Conservation (phyloP, 2,888 invertebrate species). For the Leptopterna dolabrata region DNA sequence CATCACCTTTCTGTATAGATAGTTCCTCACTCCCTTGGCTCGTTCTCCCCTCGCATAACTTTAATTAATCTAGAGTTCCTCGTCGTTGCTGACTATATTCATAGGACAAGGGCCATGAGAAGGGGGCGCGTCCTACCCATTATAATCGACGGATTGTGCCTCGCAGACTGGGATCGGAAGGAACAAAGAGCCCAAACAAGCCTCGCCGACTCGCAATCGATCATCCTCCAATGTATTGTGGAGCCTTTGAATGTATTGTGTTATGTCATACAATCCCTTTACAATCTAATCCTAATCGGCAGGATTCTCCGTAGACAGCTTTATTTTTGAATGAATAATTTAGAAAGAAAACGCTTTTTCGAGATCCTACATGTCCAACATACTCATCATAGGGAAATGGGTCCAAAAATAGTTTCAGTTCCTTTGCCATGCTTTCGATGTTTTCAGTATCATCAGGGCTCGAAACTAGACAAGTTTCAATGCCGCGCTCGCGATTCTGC, state of each 20-base stretch:
- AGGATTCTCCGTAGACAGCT: neutral
- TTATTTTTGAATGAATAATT: neutral
- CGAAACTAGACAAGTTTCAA: too few species aligned
- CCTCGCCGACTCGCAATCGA: slow-evolving; percentile 25
- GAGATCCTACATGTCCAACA: too few species aligned
- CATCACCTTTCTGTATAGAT: neutral
- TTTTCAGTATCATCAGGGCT: too few species aligned
- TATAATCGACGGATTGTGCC: neutral
- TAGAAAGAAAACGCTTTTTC: neutral
- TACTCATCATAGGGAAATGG: too few species aligned
- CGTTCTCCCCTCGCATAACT: neutral
- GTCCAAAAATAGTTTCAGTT: too few species aligned
- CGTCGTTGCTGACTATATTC: neutral
- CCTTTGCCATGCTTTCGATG: too few species aligned
- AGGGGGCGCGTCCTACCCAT: neutral
- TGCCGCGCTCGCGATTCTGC: too few species aligned
- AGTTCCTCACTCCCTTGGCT: neutral
- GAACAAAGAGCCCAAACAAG: slow-evolving; percentile 18
- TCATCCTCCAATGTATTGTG: slow-evolving; percentile 12
- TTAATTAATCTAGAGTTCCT: slow-evolving; percentile 20
- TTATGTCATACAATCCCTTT: slow-evolving; percentile 18
- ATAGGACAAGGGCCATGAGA: neutral
- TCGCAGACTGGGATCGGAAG: neutral
- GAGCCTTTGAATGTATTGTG: slow-evolving; percentile 7
- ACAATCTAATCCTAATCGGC: slow-evolving; percentile 15